These are phyloP conservation scores for Tiliacea citrago DNA, from an alignment of 2,888 invertebrate genomes.

Conservation along the genomic window DNA sequence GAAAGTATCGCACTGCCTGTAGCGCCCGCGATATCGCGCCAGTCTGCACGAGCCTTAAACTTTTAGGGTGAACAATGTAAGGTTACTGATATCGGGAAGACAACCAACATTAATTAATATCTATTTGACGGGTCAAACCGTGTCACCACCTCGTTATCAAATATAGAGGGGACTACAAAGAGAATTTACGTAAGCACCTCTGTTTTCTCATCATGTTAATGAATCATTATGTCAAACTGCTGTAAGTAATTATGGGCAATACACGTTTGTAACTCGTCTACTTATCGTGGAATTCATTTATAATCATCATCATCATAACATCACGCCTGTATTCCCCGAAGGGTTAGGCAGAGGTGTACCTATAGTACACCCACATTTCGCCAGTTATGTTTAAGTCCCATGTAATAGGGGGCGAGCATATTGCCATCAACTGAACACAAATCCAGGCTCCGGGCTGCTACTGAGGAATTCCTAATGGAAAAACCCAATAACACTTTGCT, in stretches of 20 bases:
- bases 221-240: not conserved
- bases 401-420: no score
- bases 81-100: conserved; percentile 32
- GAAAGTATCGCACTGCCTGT: no score
- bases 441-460: no score
- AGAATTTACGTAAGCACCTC: conserved; percentile 5
- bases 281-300: not conserved
- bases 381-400: no score
- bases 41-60: not conserved
- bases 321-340: no score
- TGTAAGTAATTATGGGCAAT: not conserved
- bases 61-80: conserved; percentile 24
- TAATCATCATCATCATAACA: not conserved
- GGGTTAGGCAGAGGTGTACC: no score
- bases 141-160: conserved; percentile 25
- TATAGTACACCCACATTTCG: no score
- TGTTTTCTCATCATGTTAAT: conserved; percentile 7
- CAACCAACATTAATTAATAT: conserved; percentile 46
- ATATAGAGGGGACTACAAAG: not conserved
- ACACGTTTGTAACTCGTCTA: not conserved
- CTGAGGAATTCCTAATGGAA: no score
- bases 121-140: conserved; percentile 49
- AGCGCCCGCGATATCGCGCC: no score
- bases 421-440: no score
- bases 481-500: no score